Evolutionary conservation across 2,113 vertebrate genomes (phyloP).

Genomic region (Vidua macroura): DNA sequence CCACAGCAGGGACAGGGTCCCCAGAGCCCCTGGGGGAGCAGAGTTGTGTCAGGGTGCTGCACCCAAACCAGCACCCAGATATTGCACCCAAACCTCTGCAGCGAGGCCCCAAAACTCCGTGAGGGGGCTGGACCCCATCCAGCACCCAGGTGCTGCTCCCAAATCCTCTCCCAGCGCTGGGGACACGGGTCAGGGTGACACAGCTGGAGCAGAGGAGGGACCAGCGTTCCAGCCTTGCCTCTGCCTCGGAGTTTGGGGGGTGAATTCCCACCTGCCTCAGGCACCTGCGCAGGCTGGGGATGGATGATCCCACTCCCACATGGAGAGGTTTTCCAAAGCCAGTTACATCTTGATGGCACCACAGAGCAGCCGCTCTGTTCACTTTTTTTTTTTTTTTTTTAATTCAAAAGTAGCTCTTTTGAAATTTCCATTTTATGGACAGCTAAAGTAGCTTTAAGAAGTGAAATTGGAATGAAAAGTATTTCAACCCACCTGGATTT

Average conservation of each 20-base stretch:
- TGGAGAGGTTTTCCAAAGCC: background rate
- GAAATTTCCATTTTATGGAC: background rate
- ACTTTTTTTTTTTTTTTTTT: background rate
- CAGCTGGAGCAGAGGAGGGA: fast-evolving
- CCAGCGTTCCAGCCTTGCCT: fast-evolving
- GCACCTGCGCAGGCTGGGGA: background rate
- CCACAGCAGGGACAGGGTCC: fast-evolving
- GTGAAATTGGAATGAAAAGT: background rate
- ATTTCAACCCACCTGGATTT: background rate
- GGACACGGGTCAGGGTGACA: fast-evolving
- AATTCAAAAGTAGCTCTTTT: background rate
- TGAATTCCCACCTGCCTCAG: background rate
- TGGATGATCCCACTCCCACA: background rate
- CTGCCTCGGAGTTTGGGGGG: background rate
- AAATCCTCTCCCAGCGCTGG: fast-evolving
- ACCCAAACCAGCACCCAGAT: background rate
- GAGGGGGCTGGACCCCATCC: background rate
- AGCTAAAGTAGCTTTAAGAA: background rate
- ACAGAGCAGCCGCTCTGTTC: fast-evolving
- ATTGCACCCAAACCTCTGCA: background rate
- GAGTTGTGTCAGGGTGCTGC: background rate
- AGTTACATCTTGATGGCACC: fast-evolving
- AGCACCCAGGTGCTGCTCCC: fast-evolving
- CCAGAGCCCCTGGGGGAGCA: background rate
- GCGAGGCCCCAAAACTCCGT: background rate